Conservation (phyloP, 1,140 invertebrate genomes). For the Temnothorax longispinosus region DNA sequence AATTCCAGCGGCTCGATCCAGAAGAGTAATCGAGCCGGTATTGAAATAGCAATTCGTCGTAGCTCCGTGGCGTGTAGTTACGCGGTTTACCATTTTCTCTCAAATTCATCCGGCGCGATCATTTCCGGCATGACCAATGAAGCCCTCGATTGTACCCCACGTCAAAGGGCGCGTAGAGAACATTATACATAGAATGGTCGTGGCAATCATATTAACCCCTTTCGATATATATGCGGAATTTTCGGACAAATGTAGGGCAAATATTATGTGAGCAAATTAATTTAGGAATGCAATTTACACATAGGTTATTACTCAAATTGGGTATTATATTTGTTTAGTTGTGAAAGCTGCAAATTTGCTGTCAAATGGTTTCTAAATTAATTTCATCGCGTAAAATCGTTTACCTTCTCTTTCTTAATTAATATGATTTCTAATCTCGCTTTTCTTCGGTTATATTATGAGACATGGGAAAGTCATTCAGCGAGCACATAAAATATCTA, state of each 20-base stretch:
- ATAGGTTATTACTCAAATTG: constrained; percentile 16
- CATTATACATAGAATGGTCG: neutral
- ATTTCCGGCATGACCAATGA: constrained; percentile 45
- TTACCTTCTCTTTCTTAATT: neutral
- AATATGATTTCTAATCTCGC: neutral
- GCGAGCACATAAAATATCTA: constrained; percentile 17
- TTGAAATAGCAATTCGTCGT: constrained; percentile 63
- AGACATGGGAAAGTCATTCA: constrained; percentile 15
- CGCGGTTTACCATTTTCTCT: constrained; percentile 62
- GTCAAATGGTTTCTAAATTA: neutral
- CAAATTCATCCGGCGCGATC: constrained; percentile 52
- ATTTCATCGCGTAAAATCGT: neutral
- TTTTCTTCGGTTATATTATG: neutral
- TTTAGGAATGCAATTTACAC: constrained; percentile 4
- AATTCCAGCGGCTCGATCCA: constrained; percentile 63
- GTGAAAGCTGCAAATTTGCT: neutral
- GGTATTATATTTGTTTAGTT: neutral
- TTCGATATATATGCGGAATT: neutral
- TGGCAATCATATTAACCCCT: constrained; percentile 14
- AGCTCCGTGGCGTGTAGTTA: constrained; percentile 30
- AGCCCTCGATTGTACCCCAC: neutral
- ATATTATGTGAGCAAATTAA: constrained; percentile 7
- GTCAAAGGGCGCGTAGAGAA: neutral
- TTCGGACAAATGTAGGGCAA: neutral
- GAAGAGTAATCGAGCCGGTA: constrained; percentile 59